Evolutionary conservation across 2,888 invertebrate species (phyloP), one percentile per base, ranked within the genome.

Genomic region (Caenorhabditis wallacei): DNA sequence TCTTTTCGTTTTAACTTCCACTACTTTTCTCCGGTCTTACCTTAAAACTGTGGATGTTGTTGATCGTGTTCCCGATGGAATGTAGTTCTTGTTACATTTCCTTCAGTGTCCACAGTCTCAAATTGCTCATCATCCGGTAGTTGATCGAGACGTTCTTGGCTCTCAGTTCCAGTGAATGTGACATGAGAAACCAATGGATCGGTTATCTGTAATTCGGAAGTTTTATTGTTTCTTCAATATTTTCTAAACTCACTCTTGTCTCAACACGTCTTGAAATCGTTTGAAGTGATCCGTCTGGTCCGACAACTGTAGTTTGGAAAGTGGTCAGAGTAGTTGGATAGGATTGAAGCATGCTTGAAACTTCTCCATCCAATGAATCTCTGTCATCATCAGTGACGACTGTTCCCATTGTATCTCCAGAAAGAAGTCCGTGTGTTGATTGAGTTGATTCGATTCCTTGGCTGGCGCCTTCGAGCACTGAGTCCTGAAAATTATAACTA

Each of bases 281-380:
- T 81, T 91, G 89, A 63, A 90, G 84, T 3, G 90, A 76, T 22
- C 92, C 92, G 66, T 91, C 91, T 13, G 87, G 86, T 8, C 64
- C 81, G 26, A 85, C 83, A 35, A 89, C 88, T 18, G 88, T 85
- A 2, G 90, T 92, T 79, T 91, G 88, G 85, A 90, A 92, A 0
- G 91, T 92, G n/a, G 92, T 92, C 26, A 91, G 70, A 5, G 92
- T 92, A 26, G 87, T 89, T 13, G 91, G 89, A 56, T 88, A 91
- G n/a, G 85, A 81, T 18, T 83, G 80, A 10, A 89, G 69, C 68
- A 89, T 87, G 46, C 80, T 87, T 20, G 84, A 86, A 48, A 89
- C 72, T 22, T 88, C 87, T 26, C 88, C 90, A 13, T 88, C 88
- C 22, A 91, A 82, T 1, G 91, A 91, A 74, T 92, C 92, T 54